These are phyloP conservation scores for Bos indicus DNA, from an alignment of 2,113 vertebrate genomes.

Conservation along the genomic window DNA sequence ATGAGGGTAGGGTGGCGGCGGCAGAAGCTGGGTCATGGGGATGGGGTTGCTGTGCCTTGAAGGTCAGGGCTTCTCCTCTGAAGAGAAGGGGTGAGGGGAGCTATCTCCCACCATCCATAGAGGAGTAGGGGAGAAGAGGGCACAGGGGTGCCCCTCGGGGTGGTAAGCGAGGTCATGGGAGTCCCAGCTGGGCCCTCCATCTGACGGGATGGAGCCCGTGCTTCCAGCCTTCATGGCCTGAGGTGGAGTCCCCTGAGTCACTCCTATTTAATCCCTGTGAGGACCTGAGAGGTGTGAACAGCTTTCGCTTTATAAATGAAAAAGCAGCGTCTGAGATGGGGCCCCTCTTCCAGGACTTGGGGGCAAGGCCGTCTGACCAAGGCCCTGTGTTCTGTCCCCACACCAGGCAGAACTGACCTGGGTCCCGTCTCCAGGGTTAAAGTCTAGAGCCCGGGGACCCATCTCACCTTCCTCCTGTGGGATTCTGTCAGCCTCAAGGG, in stretches of 20 bases:
- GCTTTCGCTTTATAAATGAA: background rate
- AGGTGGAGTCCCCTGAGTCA: background rate
- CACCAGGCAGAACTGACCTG: background rate
- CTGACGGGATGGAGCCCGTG: rapidly evolving
- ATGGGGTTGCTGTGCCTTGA: background rate
- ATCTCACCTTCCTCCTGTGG: background rate
- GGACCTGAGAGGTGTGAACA: background rate
- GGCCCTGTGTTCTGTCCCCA: background rate
- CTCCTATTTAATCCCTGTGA: background rate
- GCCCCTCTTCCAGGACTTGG: background rate
- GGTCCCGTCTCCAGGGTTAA: background rate
- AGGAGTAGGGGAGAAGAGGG: background rate
- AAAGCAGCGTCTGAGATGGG: background rate
- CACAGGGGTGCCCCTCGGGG: background rate
- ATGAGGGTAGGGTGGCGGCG: background rate
- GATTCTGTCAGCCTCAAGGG: background rate
- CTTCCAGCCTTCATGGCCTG: rapidly evolving
- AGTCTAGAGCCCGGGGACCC: background rate
- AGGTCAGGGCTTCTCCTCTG: background rate
- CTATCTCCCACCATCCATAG: background rate
- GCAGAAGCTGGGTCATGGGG: background rate
- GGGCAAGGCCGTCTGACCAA: background rate
- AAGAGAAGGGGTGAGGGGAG: background rate
- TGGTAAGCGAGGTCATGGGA: background rate
- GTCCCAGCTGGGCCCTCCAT: background rate